Conservation (phyloP, 2,797 vertebrate genomes). For the Allobates femoralis region DNA sequence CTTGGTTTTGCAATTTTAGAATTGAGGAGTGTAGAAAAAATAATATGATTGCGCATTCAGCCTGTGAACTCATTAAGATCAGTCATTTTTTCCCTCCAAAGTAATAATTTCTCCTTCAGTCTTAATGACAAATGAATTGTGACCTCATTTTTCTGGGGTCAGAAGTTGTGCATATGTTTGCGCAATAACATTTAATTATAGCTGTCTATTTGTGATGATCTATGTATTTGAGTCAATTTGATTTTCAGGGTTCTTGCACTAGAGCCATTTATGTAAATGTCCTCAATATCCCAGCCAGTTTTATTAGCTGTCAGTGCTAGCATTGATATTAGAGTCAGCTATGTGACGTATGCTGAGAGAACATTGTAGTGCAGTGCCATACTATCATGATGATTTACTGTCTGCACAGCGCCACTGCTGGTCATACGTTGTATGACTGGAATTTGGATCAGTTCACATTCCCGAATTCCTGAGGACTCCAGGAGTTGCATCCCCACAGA, state of each 20-base stretch:
- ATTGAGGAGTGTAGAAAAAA: not conserved
- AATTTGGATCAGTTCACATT: not conserved
- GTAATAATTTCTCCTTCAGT: not conserved
- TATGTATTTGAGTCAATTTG: not conserved
- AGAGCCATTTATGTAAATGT: not conserved
- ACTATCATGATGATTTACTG: not conserved
- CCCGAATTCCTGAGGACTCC: not conserved
- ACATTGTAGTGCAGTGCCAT: not conserved
- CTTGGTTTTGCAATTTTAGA: no score
- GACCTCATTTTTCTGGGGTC: not conserved
- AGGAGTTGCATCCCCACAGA: not conserved
- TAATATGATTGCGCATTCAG: not conserved
- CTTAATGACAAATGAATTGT: not conserved
- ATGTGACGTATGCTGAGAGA: not conserved
- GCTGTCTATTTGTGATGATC: not conserved
- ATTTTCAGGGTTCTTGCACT: not conserved
- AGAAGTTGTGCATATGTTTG: not conserved
- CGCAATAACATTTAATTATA: not conserved
- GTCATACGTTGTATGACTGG: not conserved
- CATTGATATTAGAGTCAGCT: not conserved
- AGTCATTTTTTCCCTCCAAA: not conserved
- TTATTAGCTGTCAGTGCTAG: not conserved
- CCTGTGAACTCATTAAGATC: not conserved
- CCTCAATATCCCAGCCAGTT: not conserved
- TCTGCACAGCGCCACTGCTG: not conserved